phyloP scores from a whole-genome alignment of 2,888 invertebrate genomes.

The Chrysolina americana region DNA sequence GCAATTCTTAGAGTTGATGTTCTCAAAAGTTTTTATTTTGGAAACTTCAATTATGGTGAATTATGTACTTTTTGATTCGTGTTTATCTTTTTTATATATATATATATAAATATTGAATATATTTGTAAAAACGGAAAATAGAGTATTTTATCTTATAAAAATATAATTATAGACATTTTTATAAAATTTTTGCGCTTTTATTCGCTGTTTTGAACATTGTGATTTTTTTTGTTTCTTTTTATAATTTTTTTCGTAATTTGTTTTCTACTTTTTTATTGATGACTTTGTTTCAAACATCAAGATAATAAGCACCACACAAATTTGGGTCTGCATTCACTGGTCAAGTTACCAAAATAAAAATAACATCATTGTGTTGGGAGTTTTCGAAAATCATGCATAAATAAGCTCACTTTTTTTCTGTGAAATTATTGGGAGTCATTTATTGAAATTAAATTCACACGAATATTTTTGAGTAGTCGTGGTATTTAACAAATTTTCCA shows the following conservation, averaged over 20 bases:
- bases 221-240: slow-evolving; percentile 35
- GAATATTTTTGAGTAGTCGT: not conserved
- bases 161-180: slow-evolving; percentile 41
- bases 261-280: slow-evolving; percentile 22
- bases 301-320: slow-evolving; percentile 45
- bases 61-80: slow-evolving; percentile 32
- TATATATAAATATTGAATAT: slow-evolving; percentile 41
- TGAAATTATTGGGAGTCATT: not conserved
- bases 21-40: slow-evolving; percentile 49
- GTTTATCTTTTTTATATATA: slow-evolving; percentile 39
- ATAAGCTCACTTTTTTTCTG: not conserved
- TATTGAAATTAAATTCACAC: not conserved
- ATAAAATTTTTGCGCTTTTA: slow-evolving; percentile 41
- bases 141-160: slow-evolving; percentile 42
- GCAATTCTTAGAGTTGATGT: slow-evolving; percentile 36
- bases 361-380: slow-evolving; percentile 34
- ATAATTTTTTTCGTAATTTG: slow-evolving; percentile 18
- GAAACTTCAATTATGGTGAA: slow-evolving; percentile 46
- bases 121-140: slow-evolving; percentile 47
- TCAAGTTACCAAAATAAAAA: slow-evolving; percentile 52
- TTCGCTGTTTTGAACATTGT: slow-evolving; percentile 43
- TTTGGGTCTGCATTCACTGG: slow-evolving; percentile 48
- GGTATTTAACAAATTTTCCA: no score
- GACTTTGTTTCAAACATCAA: slow-evolving; percentile 26
- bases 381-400: slow-evolving; percentile 30